Percentiles rank a stretch among this genome's conserved stretches.
phyloP scores from a whole-genome alignment of 2,888 invertebrate genomes.

The Polyommatus iphigenia region DNA sequence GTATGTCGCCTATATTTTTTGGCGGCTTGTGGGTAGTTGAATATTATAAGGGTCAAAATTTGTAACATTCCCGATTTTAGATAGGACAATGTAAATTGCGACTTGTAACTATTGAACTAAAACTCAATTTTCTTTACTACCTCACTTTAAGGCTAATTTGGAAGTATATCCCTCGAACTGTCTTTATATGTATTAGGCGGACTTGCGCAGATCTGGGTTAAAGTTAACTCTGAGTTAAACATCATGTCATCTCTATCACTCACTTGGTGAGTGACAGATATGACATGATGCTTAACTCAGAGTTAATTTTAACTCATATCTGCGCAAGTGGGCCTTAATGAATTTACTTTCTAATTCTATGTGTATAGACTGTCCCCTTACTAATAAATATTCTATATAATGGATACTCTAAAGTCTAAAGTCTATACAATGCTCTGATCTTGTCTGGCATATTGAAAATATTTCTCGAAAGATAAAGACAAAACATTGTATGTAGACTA shows the following conservation, averaged over 20 bases:
- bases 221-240: no score
- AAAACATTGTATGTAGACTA: not conserved
- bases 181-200: not conserved
- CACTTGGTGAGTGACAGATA: no score
- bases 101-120: conserved; percentile 9
- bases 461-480: not conserved
- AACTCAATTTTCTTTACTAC: conserved; percentile 30
- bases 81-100: conserved; percentile 2
- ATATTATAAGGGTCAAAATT: conserved; percentile 13
- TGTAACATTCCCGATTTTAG: conserved; percentile 14
- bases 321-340: no score
- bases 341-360: not conserved
- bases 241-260: no score
- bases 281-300: no score
- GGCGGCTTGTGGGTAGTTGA: conserved; percentile 7
- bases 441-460: not conserved
- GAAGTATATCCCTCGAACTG: not conserved
- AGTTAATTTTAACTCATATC: no score
- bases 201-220: no score
- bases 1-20: not conserved
- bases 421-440: no score
- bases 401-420: no score
- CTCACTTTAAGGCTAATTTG: conserved; percentile 27
- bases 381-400: not conserved
- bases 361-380: not conserved